A percentile compares a stretch with the other conserved stretches of the same genome.
These are phyloP conservation scores for Helicorthomorpha holstii DNA, from an alignment of 1,140 invertebrate genomes.

Conservation along the genomic window DNA sequence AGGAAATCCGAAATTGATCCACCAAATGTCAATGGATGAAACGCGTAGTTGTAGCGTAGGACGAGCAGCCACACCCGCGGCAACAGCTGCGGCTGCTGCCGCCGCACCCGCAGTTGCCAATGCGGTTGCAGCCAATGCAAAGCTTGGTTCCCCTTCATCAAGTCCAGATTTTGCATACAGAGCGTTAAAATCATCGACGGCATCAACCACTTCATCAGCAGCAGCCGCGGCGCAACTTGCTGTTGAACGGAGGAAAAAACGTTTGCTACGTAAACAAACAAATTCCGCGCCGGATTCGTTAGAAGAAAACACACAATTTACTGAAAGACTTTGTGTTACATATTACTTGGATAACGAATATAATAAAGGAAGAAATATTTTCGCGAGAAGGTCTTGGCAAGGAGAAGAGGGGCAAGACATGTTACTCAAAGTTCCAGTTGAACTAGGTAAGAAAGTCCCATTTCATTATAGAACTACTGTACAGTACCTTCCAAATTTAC, in stretches of 20 bases:
- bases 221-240: constrained; percentile 10
- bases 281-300: constrained; percentile 31
- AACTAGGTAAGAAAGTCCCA: constrained; percentile 5
- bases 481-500: no score
- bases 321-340: constrained; percentile 15
- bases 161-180: background rate
- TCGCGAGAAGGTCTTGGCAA: constrained; percentile 8
- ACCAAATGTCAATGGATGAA: constrained; percentile 17
- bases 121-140: background rate
- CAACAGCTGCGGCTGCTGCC: constrained; percentile 7
- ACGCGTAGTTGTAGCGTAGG: constrained; percentile 11
- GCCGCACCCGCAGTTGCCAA: constrained; percentile 9
- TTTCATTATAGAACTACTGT: no score
- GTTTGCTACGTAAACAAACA: constrained; percentile 28
- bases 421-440: constrained; percentile 4
- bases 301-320: constrained; percentile 17
- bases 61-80: constrained; percentile 11
- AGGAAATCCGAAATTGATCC: constrained; percentile 14
- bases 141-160: background rate
- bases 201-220: background rate
- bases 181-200: background rate
- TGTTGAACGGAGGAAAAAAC: constrained; percentile 20
- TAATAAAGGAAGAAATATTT: constrained; percentile 6
- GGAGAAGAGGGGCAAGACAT: constrained; percentile 4
- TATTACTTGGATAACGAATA: constrained; percentile 12